Evolutionary conservation across 1,140 invertebrate genomes (phyloP), one percentile per base, ranked within the genome.

Genomic region (Anoplophora glabripennis): DNA sequence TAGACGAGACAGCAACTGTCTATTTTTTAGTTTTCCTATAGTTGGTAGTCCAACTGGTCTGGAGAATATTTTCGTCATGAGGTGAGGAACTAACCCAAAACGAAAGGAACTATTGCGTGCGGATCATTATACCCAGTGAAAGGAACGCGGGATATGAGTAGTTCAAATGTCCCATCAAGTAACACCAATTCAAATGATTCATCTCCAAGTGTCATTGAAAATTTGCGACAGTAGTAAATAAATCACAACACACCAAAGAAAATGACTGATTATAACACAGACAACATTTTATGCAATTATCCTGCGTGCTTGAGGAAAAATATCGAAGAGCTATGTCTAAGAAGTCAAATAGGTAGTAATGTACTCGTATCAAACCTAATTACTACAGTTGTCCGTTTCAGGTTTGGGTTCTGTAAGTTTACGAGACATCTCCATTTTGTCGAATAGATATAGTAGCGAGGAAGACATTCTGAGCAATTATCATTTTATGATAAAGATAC

Each of bases 401-500:
- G 52, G 52, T 45, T 54, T 54, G 10, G 18, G n/a, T 9, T 7
- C 9, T 44, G 21, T 54, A 34, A 44, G 15, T 41, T 36, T 54
- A n/a, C 42, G 28, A 10, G 52, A 54, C 17, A 54, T 54, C 10
- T 40, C 52, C 7, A 44, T 54, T 33, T 14, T 17, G 3, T 21
- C 11, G n/a, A n/a, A 14, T 9, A 35, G 52, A 28, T 15, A 14
- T 17, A 38, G 18, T 10, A n/a, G 17, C 40, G 21, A 28, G 14
- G 52, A 42, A 10, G 15, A 41, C 9, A 21, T 33, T 44, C 5
- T 54, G 21, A 66, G 61, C 46, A 69, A 65, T 21, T 69, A 74
- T 49, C 67, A 67, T 33, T 75, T 73, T 59, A 69, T 52, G 8
- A 46, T 77, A 35, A 63, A 67, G 17, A 63, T 77, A 36, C 75